Evolutionary conservation across 2,113 vertebrate genomes (phyloP), one percentile per base, ranked within the genome.

Genomic region (Tiliqua scincoides): DNA sequence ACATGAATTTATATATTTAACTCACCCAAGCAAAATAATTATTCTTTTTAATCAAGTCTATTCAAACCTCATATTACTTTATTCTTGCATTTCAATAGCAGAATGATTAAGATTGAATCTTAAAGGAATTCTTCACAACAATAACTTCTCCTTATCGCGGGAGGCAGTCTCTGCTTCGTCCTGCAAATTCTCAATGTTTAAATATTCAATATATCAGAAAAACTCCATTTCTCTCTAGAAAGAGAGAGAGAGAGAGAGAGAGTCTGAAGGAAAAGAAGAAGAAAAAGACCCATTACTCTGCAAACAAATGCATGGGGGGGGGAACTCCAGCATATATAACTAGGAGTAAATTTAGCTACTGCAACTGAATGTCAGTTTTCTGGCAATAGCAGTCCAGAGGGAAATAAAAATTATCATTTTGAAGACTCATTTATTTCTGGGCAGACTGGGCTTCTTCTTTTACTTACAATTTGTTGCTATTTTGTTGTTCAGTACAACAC

Each of bases 21-120:
- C 90, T 83, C 90, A 90, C 85, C 83, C 21, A 71, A 92, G 89
- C 91, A 95, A 95, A 93, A 92, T 92, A 95, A 95, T 95, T 95
- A 95, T 93, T 95, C 93, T 92, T 94, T 95, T 95, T 95, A 95
- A 95, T 95, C 95, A 95, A 94, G 92, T 94, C 95, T 92, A 94
- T 95, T 95, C 95, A 95, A 93, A 92, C 91, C 91, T 93, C 93
- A 93, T 95, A 95, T 95, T 95, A 95, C 95, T 95, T 95, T 94
- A 95, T 94, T 95, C 95, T 95, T 93, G 91, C 86, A 94, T 95
- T 95, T 95, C 95, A 95, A 95, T 94, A 93, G 94, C 32, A 72
- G 92, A 91, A 92, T 2, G 95, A 95, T 95, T 94, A 95, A 95
- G 95, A 95, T 94, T 89, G 93, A 95, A 95, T 95, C 94, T 95